phyloP scores from a whole-genome alignment of 2,888 invertebrate genomes.

The Argynnis bischoffii region DNA sequence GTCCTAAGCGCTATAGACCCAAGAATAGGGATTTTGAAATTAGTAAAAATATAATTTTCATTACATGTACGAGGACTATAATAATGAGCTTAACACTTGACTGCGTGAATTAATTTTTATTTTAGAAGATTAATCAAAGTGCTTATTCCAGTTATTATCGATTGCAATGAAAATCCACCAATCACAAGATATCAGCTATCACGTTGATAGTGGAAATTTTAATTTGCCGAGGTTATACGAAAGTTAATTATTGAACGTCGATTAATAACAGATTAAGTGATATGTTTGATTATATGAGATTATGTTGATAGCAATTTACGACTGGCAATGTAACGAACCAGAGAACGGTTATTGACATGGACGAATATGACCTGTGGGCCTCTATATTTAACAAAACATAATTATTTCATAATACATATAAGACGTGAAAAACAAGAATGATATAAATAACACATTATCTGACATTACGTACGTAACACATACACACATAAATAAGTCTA shows the following conservation, averaged over 20 bases:
- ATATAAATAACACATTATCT: too few relatives aligned
- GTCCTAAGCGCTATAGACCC: too few relatives aligned
- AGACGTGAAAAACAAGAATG: too few relatives aligned
- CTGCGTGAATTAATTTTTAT: neutral
- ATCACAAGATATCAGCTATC: conserved; percentile 13
- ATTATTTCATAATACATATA: too few relatives aligned
- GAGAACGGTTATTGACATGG: conserved; percentile 22
- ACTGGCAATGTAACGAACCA: conserved; percentile 12
- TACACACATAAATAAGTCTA: too few relatives aligned
- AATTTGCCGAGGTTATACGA: conserved; percentile 13
- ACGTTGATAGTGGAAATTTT: conserved; percentile 10
- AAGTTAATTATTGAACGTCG: conserved; percentile 20
- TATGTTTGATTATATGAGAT: neutral
- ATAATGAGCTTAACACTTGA: too few relatives aligned
- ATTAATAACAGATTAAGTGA: conserved; percentile 1
- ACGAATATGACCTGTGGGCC: neutral
- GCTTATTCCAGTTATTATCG: neutral
- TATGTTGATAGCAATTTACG: conserved; percentile 24
- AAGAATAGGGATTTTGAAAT: too few relatives aligned
- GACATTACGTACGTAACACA: too few relatives aligned
- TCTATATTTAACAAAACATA: too few relatives aligned
- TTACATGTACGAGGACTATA: too few relatives aligned
- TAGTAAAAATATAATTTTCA: too few relatives aligned
- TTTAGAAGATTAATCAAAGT: neutral
- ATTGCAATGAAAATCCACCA: neutral